These are phyloP conservation scores for Delia radicum DNA, from an alignment of 1,140 invertebrate genomes.

Conservation along the genomic window DNA sequence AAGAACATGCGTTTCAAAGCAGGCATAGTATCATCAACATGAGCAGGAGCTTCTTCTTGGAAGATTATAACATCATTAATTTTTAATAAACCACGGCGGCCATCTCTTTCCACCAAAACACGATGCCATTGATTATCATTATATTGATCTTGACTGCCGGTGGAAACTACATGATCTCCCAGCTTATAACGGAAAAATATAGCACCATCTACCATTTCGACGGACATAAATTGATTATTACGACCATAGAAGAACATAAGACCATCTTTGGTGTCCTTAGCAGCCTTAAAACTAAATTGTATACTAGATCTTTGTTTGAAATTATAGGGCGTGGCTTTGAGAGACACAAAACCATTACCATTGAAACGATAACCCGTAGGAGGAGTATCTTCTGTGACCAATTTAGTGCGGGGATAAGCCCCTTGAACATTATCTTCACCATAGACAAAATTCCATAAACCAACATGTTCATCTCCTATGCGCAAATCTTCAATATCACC, in stretches of 20 bases:
- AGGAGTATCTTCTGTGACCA: conserved; percentile 45
- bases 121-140: conserved; percentile 85
- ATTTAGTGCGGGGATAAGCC: conserved; percentile 62
- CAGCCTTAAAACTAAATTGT: conserved; percentile 82
- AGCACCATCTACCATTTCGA: conserved; percentile 79
- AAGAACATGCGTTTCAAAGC: conserved; percentile 77
- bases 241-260: conserved; percentile 83
- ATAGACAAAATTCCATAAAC: conserved; percentile 92
- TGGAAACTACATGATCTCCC: conserved; percentile 62
- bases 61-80: conserved; percentile 64
- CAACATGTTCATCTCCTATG: conserved; percentile 85
- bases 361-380: conserved; percentile 79
- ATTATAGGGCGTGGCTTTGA: conserved; percentile 62
- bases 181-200: conserved; percentile 73
- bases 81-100: conserved; percentile 66
- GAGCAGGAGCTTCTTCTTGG: conserved; percentile 47
- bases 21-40: conserved; percentile 58
- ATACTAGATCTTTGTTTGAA: conserved; percentile 64
- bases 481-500: conserved; percentile 89
- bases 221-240: conserved; percentile 73
- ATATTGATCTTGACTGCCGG: conserved; percentile 64
- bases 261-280: conserved; percentile 71
- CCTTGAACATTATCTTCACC: conserved; percentile 75
- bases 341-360: conserved; percentile 78
- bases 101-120: conserved; percentile 69